These are phyloP conservation scores for Megalopta genalis DNA, from an alignment of 1,140 invertebrate species.

Conservation along the genomic window DNA sequence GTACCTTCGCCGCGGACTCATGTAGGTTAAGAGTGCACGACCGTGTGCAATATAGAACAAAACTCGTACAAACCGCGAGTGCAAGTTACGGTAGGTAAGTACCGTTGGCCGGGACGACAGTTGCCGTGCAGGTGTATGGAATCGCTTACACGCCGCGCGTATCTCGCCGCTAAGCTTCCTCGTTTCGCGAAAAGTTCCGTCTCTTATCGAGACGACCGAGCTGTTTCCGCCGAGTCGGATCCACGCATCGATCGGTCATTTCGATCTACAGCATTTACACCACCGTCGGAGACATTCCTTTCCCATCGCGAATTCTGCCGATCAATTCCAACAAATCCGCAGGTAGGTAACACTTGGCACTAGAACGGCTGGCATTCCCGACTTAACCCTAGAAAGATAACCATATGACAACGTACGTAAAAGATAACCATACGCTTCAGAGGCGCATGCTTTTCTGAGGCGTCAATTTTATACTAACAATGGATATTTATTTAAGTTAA, in stretches of 20 bases:
- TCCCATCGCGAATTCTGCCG: no score
- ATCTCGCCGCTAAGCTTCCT: conserved; percentile 27
- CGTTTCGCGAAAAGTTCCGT: conserved; percentile 23
- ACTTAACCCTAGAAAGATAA: no score
- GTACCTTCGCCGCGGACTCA: conserved; percentile 15
- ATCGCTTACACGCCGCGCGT: conserved; percentile 50
- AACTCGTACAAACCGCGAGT: conserved; percentile 38
- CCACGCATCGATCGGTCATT: neutral
- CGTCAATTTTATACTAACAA: no score
- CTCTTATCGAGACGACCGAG: conserved; percentile 3
- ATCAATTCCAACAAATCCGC: neutral
- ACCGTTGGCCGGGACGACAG: conserved; percentile 55
- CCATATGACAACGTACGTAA: no score
- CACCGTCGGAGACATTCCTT: no score
- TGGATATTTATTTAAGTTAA: no score
- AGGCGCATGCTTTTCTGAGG: no score
- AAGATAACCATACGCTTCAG: no score
- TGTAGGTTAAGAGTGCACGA: conserved; percentile 51
- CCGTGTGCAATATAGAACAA: conserved; percentile 26
- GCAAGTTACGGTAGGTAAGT: conserved; percentile 52
- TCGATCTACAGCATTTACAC: no score
- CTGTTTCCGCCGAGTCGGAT: neutral
- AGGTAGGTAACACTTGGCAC: no score
- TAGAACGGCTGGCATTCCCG: no score
- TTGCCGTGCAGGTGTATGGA: conserved; percentile 56